A percentile compares a stretch with the other conserved stretches of the same genome.
These are phyloP conservation scores for Anthophora plumipes DNA, from an alignment of 2,888 invertebrate species.

Conservation along the genomic window DNA sequence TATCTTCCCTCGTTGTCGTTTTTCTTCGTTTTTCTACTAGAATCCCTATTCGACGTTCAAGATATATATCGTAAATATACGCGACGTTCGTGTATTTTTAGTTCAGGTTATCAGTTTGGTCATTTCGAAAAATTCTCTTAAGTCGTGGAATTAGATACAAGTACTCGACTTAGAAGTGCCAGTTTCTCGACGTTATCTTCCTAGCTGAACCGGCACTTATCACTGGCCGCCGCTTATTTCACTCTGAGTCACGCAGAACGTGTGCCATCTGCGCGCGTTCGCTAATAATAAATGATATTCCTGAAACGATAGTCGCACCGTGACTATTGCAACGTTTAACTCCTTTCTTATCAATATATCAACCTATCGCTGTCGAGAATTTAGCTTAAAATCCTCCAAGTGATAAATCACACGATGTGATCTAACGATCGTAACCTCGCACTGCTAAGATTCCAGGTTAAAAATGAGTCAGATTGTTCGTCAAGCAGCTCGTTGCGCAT, in stretches of 20 bases:
- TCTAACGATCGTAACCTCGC: constrained; percentile 30
- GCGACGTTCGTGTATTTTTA: neutral
- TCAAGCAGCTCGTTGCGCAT: constrained; percentile 15
- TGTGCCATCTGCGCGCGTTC: constrained; percentile 61
- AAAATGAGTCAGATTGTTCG: constrained; percentile 37
- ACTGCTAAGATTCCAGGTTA: constrained; percentile 17
- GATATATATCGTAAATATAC: neutral
- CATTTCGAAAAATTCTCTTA: constrained; percentile 8
- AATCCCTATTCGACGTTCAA: no score
- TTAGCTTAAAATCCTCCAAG: neutral
- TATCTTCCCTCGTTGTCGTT: neutral
- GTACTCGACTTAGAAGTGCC: constrained; percentile 41
- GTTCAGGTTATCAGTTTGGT: neutral
- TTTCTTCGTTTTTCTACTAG: no score
- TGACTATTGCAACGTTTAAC: constrained; percentile 10
- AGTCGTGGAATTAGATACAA: constrained; percentile 28
- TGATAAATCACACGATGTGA: constrained; percentile 2
- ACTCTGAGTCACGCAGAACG: constrained; percentile 62
- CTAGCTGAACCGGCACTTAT: constrained; percentile 60
- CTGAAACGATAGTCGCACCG: constrained; percentile 54
- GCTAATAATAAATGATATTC: constrained; percentile 66
- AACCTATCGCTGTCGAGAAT: no score
- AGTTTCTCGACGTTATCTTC: constrained; percentile 57
- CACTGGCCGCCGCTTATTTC: constrained; percentile 58
- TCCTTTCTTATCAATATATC: constrained; percentile 3